Base-by-base conservation (phyloP, 1,140 invertebrate species). In the Callitettix versicolor region DNA sequence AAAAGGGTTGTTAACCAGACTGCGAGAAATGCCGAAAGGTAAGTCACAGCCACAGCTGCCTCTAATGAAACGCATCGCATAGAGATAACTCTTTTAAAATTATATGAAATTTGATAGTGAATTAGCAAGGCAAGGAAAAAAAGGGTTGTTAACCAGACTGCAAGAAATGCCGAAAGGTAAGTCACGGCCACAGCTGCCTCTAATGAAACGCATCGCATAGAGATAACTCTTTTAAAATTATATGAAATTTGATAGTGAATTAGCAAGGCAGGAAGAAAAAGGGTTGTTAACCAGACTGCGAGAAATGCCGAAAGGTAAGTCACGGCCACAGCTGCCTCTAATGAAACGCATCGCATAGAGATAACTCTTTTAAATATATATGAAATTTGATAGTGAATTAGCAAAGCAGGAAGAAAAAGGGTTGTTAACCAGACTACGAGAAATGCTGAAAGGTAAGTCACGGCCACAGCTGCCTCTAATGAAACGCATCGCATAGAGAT, bases 21-120 rank as follows among this genome's bases (percentile, higher is more conserved):
- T 58, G 33, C 41, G 43, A 43, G 52, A 58, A 43, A 55, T 58
- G 57, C 57, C 57, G n/a, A 33, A 47, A 30, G 26, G 26, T 30
- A 30, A 30, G 26, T n/a, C n/a, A n/a, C n/a, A n/a, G n/a, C n/a
- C n/a, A n/a, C n/a, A n/a, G n/a, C n/a, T n/a, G n/a, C n/a, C n/a
- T n/a, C n/a, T n/a, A n/a, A n/a, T n/a, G n/a, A n/a, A n/a, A n/a
- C n/a, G n/a, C n/a, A n/a, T n/a, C n/a, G n/a, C n/a, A n/a, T n/a
- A n/a, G n/a, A n/a, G n/a, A n/a, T n/a, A n/a, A n/a, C n/a, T n/a
- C n/a, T n/a, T n/a, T n/a, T n/a, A 51, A 51, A 11, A 51, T 36
- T 51, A 51, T 51, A 17, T 51, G 34, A 34, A 51, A n/a, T 51
- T 51, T 26, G 15, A 51, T 7, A 51, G 33, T 38, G 48, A 51